Conservation (phyloP, 2,797 vertebrate genomes). For the Parauchenoglanis ngamensis region DNA sequence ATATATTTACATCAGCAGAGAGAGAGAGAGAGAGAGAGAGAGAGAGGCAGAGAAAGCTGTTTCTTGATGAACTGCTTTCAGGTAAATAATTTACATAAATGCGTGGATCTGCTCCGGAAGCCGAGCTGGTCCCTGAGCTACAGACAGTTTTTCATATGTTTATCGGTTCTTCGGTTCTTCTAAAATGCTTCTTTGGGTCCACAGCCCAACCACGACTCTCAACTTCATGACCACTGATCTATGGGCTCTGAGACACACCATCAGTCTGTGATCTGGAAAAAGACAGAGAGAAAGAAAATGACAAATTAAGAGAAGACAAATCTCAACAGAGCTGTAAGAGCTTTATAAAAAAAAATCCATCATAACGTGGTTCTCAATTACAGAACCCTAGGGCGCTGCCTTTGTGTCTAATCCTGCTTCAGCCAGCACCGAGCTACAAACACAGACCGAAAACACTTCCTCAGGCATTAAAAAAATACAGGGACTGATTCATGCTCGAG, state of each 20-base stretch:
- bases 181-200: background rate
- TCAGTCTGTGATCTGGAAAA: background rate
- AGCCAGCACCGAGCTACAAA: slow-evolving; percentile 75
- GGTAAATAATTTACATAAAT: background rate
- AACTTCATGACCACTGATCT: background rate
- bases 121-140: background rate
- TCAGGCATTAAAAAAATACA: slow-evolving; percentile 13
- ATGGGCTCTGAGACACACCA: background rate
- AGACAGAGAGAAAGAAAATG: background rate
- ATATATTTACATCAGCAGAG: background rate
- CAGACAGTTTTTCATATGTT: background rate
- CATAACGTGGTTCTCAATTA: slow-evolving; percentile 60
- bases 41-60: background rate
- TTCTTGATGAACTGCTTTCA: background rate
- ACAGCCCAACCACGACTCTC: background rate
- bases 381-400: background rate
- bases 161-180: background rate
- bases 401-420: slow-evolving; percentile 78
- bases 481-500: slow-evolving; percentile 9
- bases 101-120: background rate
- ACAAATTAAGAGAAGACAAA: background rate
- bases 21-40: background rate
- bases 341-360: slow-evolving; percentile 61
- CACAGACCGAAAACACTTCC: slow-evolving; percentile 58
- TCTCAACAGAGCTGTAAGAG: slow-evolving; percentile 46